Percentiles rank a stretch among this genome's conserved stretches.
These are phyloP conservation scores for Oryzias sinensis DNA, from an alignment of 2,797 vertebrate genomes.

Conservation along the genomic window DNA sequence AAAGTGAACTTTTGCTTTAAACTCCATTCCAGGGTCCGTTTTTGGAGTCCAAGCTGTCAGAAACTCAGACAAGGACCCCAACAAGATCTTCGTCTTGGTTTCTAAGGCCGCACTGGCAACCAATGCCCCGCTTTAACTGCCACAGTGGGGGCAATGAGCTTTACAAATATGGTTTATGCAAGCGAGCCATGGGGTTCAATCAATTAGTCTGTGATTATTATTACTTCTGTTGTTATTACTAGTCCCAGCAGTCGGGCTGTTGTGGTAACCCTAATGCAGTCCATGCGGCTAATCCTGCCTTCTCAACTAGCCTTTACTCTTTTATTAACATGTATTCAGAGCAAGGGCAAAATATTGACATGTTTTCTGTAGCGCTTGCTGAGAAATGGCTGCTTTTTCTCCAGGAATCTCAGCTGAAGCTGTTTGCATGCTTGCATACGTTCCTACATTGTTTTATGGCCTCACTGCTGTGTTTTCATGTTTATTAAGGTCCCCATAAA, in stretches of 20 bases:
- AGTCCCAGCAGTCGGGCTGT: slow-evolving; percentile 80
- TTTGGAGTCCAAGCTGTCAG: no score
- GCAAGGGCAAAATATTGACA: slow-evolving; percentile 80
- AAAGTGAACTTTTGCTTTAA: no score
- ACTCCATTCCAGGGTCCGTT: no score
- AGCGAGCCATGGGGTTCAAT: slow-evolving; percentile 81
- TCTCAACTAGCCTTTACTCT: slow-evolving; percentile 83
- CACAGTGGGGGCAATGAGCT: slow-evolving; percentile 66
- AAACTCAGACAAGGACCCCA: no score
- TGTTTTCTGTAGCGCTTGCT: slow-evolving; percentile 66
- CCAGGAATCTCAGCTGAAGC: slow-evolving; percentile 60
- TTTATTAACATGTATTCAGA: slow-evolving; percentile 83
- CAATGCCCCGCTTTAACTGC: slow-evolving; percentile 63
- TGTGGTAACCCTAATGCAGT: slow-evolving; percentile 80
- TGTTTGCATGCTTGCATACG: slow-evolving; percentile 47
- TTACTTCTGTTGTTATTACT: slow-evolving; percentile 84
- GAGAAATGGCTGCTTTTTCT: slow-evolving; percentile 62
- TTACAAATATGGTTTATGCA: slow-evolving; percentile 77
- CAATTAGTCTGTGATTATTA: slow-evolving; percentile 86
- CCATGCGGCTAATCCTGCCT: slow-evolving; percentile 79
- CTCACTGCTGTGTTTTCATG: slow-evolving; percentile 60
- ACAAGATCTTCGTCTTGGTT: no score
- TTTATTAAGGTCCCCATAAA: slow-evolving; percentile 68
- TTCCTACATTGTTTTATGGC: slow-evolving; percentile 32
- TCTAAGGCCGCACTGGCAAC: slow-evolving; percentile 43